Conservation (phyloP, 1,140 invertebrate genomes). For the Drepana arcuata region DNA sequence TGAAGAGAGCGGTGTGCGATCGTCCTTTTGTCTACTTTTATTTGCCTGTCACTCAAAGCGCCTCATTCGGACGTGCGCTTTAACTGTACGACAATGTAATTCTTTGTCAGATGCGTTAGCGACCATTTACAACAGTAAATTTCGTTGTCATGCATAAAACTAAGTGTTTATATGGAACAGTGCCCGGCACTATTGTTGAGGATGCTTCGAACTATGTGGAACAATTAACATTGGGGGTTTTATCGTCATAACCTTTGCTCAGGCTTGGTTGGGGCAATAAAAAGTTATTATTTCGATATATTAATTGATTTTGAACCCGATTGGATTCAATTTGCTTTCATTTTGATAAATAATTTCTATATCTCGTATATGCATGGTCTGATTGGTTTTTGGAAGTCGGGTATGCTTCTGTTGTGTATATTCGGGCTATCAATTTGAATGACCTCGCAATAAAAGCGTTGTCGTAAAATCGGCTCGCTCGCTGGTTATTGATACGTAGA, state of each 20-base stretch:
- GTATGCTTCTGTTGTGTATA: too few species aligned
- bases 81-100: constrained; percentile 46
- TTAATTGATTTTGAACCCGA: too few species aligned
- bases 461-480: constrained; percentile 30
- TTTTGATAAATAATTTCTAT: too few species aligned
- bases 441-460: constrained; percentile 29
- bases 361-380: too few species aligned
- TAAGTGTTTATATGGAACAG: constrained; percentile 41
- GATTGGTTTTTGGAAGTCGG: too few species aligned
- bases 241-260: constrained; percentile 2
- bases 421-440: too few species aligned
- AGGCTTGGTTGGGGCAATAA: too few species aligned
- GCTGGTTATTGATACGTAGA: constrained; percentile 22
- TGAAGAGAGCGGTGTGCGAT: constrained; percentile 21
- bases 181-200: constrained; percentile 16
- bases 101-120: constrained; percentile 41
- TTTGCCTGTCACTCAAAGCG: constrained; percentile 59
- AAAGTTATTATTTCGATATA: too few species aligned
- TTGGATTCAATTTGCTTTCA: too few species aligned
- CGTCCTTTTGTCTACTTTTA: constrained; percentile 46
- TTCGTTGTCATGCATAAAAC: constrained; percentile 60
- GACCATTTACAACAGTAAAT: constrained; percentile 54
- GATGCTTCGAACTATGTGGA: constrained; percentile 13
- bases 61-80: constrained; percentile 30
- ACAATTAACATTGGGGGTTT: constrained; percentile 27